These are phyloP conservation scores for Cephus runcator DNA, from an alignment of 2,888 invertebrate species.

Conservation along the genomic window DNA sequence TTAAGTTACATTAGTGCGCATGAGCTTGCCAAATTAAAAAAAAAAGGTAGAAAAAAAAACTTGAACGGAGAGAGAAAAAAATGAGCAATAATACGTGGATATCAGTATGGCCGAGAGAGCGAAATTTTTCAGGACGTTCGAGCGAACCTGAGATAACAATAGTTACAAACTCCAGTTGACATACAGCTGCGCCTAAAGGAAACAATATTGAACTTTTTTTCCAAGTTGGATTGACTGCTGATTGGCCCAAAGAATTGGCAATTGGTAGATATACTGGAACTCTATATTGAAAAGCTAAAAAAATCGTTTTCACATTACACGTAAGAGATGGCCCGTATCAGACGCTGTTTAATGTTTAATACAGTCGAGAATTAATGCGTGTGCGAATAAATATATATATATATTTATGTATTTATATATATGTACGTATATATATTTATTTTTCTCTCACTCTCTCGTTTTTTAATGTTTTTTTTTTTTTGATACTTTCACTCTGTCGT, in stretches of 20 bases:
- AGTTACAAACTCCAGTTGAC: constrained; percentile 61
- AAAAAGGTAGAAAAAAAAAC: constrained; percentile 15
- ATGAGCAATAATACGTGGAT: constrained; percentile 25
- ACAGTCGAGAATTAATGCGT: constrained; percentile 8
- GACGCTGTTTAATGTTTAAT: constrained; percentile 1
- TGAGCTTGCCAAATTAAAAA: constrained; percentile 4
- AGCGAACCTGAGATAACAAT: constrained; percentile 49
- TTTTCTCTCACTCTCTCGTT: constrained; percentile 9
- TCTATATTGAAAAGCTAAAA: constrained; percentile 52
- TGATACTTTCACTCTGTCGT: neutral
- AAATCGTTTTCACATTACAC: constrained; percentile 43
- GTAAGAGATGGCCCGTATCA: constrained; percentile 30
- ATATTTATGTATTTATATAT: constrained; percentile 5
- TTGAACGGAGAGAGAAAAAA: constrained; percentile 3
- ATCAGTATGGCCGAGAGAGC: constrained; percentile 43
- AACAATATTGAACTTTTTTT: constrained; percentile 51
- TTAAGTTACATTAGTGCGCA: constrained; percentile 11
- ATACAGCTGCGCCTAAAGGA: constrained; percentile 63
- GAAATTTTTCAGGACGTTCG: constrained; percentile 41
- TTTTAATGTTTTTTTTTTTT: no score
- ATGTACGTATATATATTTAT: constrained; percentile 2
- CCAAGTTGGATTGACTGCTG: constrained; percentile 59
- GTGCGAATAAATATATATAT: constrained; percentile 7
- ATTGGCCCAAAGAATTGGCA: constrained; percentile 61
- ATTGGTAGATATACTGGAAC: constrained; percentile 59